These are phyloP conservation scores for Cebidichthys violaceus DNA, from an alignment of 2,113 vertebrate genomes.

Conservation along the genomic window DNA sequence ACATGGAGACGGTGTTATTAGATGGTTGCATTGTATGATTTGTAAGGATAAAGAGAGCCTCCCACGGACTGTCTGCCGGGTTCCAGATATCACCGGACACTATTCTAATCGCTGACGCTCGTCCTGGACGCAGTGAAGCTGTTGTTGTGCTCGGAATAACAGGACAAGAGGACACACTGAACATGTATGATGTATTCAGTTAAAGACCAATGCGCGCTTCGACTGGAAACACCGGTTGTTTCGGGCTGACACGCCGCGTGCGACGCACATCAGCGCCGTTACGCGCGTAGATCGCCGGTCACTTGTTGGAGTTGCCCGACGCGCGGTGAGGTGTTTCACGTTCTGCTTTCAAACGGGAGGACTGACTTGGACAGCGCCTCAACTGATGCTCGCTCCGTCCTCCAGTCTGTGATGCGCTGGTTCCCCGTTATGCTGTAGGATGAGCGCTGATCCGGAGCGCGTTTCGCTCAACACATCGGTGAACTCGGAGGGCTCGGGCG, in stretches of 20 bases:
- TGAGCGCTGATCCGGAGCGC: slow-evolving; percentile 88
- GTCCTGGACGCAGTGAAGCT: neutral
- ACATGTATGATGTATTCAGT: neutral
- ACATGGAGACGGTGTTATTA: neutral
- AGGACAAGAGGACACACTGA: neutral
- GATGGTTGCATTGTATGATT: neutral
- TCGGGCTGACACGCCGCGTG: neutral
- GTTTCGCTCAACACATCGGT: slow-evolving; percentile 85
- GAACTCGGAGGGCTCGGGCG: slow-evolving; percentile 81
- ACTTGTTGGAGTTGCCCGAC: slow-evolving; percentile 53
- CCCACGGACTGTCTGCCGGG: neutral
- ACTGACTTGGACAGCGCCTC: neutral
- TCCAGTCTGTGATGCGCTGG: slow-evolving; percentile 13
- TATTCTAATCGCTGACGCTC: neutral
- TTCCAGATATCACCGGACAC: neutral
- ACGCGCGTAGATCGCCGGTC: slow-evolving; percentile 27
- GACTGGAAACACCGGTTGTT: neutral
- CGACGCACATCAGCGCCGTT: neutral
- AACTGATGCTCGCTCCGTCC: slow-evolving; percentile 14
- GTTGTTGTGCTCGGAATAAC: neutral
- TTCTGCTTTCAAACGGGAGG: neutral
- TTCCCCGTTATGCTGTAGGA: slow-evolving; percentile 73
- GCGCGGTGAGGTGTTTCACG: neutral
- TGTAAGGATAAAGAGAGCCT: neutral
- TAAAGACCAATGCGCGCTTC: neutral